A percentile compares a stretch with the other conserved stretches of the same genome.
Evolutionary conservation across 2,888 invertebrate genomes (phyloP).

Genomic region (Busseola fusca): DNA sequence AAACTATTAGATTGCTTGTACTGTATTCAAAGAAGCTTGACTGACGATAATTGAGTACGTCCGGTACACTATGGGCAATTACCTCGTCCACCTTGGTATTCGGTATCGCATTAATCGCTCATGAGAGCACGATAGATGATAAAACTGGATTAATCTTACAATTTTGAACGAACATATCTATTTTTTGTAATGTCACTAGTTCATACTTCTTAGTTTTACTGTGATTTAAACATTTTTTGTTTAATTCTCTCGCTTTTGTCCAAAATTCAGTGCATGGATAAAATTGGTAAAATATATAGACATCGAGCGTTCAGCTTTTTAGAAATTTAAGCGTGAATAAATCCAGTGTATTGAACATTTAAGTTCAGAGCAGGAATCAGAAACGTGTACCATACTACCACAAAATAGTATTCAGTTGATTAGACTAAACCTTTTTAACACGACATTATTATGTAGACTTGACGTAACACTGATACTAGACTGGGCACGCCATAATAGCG

Average conservation of each 20-base stretch:
- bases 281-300: background rate
- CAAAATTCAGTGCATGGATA: background rate
- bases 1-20: background rate
- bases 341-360: constrained; percentile 29
- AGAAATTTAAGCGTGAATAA: constrained; percentile 9
- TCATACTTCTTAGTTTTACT: too few relatives aligned
- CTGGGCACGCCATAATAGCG: too few relatives aligned
- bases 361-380: background rate
- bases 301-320: background rate
- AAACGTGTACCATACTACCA: too few relatives aligned
- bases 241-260: too few relatives aligned
- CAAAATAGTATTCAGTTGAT: too few relatives aligned
- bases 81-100: too few relatives aligned
- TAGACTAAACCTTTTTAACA: too few relatives aligned
- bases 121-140: background rate
- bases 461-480: too few relatives aligned
- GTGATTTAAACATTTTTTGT: background rate
- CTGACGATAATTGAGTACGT: background rate
- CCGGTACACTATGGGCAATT: background rate
- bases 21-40: background rate
- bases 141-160: too few relatives aligned
- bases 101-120: background rate
- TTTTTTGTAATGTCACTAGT: too few relatives aligned
- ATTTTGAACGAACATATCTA: too few relatives aligned
- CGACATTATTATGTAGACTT: too few relatives aligned